Conservation (phyloP, 1,140 invertebrate species). For the Asbolus verrucosus region DNA sequence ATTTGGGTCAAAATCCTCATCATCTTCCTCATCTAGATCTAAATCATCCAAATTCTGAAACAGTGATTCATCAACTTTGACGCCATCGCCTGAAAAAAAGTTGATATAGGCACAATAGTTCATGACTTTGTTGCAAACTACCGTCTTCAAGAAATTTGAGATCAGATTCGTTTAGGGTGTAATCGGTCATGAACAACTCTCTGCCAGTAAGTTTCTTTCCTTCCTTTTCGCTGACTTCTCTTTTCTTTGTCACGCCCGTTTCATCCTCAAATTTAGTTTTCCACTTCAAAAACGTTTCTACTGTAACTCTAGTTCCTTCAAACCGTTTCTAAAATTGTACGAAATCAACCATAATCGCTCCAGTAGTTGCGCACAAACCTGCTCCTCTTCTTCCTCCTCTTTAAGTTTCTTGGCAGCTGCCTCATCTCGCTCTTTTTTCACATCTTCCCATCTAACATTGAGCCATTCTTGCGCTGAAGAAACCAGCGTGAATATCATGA, state of each 20-base stretch:
- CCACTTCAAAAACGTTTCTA: slow-evolving; percentile 97
- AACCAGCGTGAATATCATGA: slow-evolving; percentile 97
- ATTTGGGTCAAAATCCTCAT: slow-evolving; percentile 69
- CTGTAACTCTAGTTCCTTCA: slow-evolving; percentile 94
- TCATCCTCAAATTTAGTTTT: slow-evolving; percentile 94
- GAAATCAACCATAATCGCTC: not conserved
- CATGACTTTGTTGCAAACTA: slow-evolving; percentile 60
- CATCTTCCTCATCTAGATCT: slow-evolving; percentile 82
- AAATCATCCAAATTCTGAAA: slow-evolving; percentile 94
- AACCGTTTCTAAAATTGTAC: slow-evolving; percentile 83
- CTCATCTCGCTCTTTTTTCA: slow-evolving; percentile 80
- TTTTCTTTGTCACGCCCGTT: slow-evolving; percentile 81
- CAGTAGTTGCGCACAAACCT: not conserved
- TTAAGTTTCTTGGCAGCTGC: slow-evolving; percentile 74
- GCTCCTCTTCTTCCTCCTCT: slow-evolving; percentile 88
- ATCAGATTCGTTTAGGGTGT: slow-evolving; percentile 94
- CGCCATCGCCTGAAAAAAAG: slow-evolving; percentile 75
- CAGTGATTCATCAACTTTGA: slow-evolving; percentile 94
- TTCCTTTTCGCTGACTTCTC: slow-evolving; percentile 76
- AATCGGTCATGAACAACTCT: slow-evolving; percentile 93
- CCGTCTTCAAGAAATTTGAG: slow-evolving; percentile 94
- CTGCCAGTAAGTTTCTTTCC: slow-evolving; percentile 84
- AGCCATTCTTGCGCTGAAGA: slow-evolving; percentile 94
- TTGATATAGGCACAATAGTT: no score
- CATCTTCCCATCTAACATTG: slow-evolving; percentile 84